phyloP scores from a whole-genome alignment of 2,113 vertebrate species.

The Megaceryle maxima region DNA sequence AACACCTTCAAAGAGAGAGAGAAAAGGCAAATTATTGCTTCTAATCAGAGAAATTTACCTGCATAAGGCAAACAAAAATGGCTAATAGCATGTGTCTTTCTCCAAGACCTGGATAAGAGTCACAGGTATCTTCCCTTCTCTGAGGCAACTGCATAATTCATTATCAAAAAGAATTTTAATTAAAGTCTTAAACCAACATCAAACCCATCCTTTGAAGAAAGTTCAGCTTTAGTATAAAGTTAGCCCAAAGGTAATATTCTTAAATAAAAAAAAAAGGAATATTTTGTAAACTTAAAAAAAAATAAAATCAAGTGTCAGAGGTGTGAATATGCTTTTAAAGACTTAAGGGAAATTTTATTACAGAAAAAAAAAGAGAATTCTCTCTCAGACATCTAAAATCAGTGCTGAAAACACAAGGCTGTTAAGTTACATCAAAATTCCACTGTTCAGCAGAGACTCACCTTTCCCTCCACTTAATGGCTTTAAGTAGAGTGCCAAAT shows the following conservation, averaged over 20 bases:
- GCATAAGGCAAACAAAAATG: neutral
- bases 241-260: neutral
- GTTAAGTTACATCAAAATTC: neutral
- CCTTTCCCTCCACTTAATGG: conserved; percentile 93
- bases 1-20: conserved; percentile 75
- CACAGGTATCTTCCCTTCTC: neutral
- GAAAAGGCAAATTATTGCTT: neutral
- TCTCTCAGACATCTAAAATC: neutral
- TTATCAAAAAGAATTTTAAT: neutral
- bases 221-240: neutral
- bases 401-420: neutral
- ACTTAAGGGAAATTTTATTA: neutral
- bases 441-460: conserved; percentile 61
- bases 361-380: neutral
- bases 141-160: neutral
- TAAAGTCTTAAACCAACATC: neutral
- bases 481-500: conserved; percentile 94
- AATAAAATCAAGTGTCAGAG: neutral
- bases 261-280: neutral
- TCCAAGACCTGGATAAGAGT: neutral
- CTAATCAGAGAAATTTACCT: neutral
- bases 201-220: neutral
- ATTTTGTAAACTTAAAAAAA: neutral
- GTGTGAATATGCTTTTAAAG: neutral
- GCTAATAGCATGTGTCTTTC: neutral